Base-by-base conservation (phyloP, 2,113 vertebrate genomes). In the Columba janthina region DNA sequence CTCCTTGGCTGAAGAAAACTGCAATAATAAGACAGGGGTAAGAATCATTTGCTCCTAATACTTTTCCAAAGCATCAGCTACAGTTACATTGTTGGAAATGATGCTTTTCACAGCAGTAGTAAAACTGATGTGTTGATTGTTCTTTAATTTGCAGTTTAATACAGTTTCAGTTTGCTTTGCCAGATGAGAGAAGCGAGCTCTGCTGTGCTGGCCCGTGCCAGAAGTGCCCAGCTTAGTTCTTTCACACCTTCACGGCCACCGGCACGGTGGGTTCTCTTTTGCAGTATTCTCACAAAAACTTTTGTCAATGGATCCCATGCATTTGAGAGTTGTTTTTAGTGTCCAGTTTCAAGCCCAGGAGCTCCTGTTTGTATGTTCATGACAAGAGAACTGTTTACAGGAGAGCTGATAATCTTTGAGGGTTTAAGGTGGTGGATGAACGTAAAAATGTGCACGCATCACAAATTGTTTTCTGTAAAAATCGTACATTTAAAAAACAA, bases 401-500 rank as follows among this genome's bases (percentile, higher is more conserved):
- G 6, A 46, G 8, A 42, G 7, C 48, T 60, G 21, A 4, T n/a
- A 26, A 21, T 51, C 8, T 6, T 25, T 38, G 20, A 20, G 24
- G 15, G 3, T 34, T 38, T 64, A 32, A 42, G 28, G 8, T 65
- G 29, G 9, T 58, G 40, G 56, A 16, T 51, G 15, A 36, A 32
- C 44, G 20, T 66, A n/a, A 86, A 62, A 26, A 44, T 32, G 14
- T 29, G 12, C 14, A 4, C 17, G 5, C 21, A 20, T 65, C 26
- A 15, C 48, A 50, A 62, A 60, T 48, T 29, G 2, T 18, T 74
- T 78, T 44, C 26, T 69, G 3, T 21, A n/a, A 64, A 78, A 53
- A 44, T 2, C 11, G 1, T 38, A 5, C 4, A 20, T 42, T 60
- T 36, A 12, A 31, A 67, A 69, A 0, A 2, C 15, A 38, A 51